Evolutionary conservation across 2,113 vertebrate genomes (phyloP), one percentile per base, ranked within the genome.

Genomic region (Hypomesus transpacificus): DNA sequence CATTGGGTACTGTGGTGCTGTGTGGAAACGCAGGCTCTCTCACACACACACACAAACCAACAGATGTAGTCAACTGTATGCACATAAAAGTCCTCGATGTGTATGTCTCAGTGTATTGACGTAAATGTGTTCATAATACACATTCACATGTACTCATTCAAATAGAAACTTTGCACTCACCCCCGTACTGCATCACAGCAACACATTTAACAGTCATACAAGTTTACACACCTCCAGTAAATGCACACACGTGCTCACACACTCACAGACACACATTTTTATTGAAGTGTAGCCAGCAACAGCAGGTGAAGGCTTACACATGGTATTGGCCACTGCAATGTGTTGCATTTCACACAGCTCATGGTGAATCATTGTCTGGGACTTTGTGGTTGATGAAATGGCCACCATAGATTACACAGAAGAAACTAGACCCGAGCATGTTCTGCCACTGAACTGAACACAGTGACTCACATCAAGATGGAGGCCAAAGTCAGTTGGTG

Each of bases 331-430:
- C 18, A 28, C 21, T 14, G 20, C 54, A 61, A 26, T 16, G 14
- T 61, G 22, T 57, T 31, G 69, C 69, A 34, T 66, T 20, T 70
- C 66, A 52, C 60, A 70, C 73, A 71, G 59, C 51, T 54, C 20
- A 16, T 60, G 34, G 68, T 87, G 75, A 87, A 80, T 86, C 80
- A 86, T 52, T 68, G 82, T 82, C 82, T 84, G 77, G 46, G 79
- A 77, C 51, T 73, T 22, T 26, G 60, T 63, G 70, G 39, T 79
- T 24, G 22, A 70, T 65, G 78, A 86, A 80, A 77, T 73, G 28
- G 64, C 63, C 50, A 14, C 56, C 22, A 53, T 54, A 68, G 62
- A 75, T 79, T 73, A 81, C 79, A 86, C 78, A 82, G 78, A 80
- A 69, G 84, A 84, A 76, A 73, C 57, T 58, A 26, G 84, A 84